phyloP scores from a whole-genome alignment of 2,797 vertebrate species.

The Phaenicophaeus curvirostris region DNA sequence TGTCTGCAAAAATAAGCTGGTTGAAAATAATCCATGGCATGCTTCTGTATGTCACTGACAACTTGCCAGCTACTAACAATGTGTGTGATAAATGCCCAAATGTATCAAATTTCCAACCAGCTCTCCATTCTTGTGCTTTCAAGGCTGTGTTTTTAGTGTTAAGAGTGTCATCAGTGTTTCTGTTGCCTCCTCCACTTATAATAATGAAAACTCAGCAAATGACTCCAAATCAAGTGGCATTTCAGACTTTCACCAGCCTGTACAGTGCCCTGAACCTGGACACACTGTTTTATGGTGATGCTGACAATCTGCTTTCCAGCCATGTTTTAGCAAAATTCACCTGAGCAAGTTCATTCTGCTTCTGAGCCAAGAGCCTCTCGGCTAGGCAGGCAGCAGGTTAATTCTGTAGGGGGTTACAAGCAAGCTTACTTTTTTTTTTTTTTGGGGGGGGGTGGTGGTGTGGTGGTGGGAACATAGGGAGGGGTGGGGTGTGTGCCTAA shows the following conservation, averaged over 20 bases:
- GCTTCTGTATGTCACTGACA: slow-evolving; percentile 15
- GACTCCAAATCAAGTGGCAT: background rate
- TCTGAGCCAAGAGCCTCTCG: background rate
- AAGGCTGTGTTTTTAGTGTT: background rate
- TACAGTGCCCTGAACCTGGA: background rate
- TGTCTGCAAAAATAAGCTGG: slow-evolving; percentile 28
- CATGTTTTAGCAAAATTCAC: background rate
- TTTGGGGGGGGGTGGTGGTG: no score
- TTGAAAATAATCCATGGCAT: background rate
- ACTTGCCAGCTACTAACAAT: background rate
- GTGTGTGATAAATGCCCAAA: background rate
- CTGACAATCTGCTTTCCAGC: background rate
- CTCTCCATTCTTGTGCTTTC: background rate
- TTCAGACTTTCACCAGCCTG: background rate
- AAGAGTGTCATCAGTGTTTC: background rate
- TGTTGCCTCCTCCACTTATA: background rate
- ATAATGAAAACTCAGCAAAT: background rate
- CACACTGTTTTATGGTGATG: accelerated
- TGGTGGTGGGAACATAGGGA: background rate
- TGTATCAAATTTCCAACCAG: background rate
- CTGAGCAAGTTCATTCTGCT: background rate
- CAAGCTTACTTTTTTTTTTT: background rate
- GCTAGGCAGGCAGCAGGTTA: background rate
- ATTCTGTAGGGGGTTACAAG: background rate
- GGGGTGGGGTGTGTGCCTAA: background rate